Evolutionary conservation across 2,113 vertebrate species (phyloP), one percentile per base, ranked within the genome.

Genomic region (Entomyzon cyanotis): DNA sequence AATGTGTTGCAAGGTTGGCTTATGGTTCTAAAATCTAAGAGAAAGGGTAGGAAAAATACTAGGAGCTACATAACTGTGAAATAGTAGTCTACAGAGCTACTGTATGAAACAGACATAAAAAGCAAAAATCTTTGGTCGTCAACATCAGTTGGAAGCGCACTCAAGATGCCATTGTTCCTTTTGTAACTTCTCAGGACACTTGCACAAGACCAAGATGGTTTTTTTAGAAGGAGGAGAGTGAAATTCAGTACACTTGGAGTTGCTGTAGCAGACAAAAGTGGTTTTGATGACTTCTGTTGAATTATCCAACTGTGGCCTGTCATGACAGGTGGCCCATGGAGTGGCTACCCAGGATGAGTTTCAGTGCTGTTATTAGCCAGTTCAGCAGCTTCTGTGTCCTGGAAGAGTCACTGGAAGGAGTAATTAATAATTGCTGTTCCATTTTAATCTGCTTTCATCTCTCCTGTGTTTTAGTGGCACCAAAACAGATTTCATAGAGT

Each of bases 361-460:
- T 63, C 52, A 68, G 37, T 81, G 80, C 78, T 89, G 47, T 41
- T 41, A 64, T 87, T 47, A 44, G 69, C 88, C 84, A 68, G 73
- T 76, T 96, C 90, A 95, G 94, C 90, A 96, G 55, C 35, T 93
- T 35, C 41, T 67, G 49, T 42, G 30, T 70, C 64, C 56, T 84
- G 74, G 41, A 84, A 63, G 55, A 85, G 65, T 65, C 53, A 24
- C 64, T 81, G 71, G 56, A 62, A 63, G 67, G 30, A 74, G 37
- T 82, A 95, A 82, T 88, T 82, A 30, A 22, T 86, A 90, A 75
- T 85, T 83, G 74, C 55, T 33, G 3, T 67, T 83, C 21, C n/a
- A 67, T 84, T 91, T 69, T 62, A 74, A 33, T 58, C 35, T 56
- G 47, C 49, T 90, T 89, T 93, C 22, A 33, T 73, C 76, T 68